These are phyloP conservation scores for Perccottus glenii DNA, from an alignment of 2,113 vertebrate genomes.

Conservation along the genomic window DNA sequence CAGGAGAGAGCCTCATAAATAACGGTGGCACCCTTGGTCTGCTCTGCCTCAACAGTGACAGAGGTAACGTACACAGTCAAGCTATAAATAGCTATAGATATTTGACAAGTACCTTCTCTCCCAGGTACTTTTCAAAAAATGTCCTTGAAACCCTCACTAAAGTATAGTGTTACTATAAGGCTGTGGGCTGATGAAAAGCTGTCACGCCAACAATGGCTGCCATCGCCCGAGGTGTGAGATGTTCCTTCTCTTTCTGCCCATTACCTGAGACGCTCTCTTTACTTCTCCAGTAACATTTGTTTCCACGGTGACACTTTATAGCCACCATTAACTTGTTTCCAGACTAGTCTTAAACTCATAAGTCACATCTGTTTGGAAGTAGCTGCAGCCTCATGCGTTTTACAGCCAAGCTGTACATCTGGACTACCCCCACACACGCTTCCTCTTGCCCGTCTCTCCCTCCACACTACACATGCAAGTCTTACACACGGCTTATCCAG, in stretches of 20 bases:
- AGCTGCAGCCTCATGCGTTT: slow-evolving; percentile 38
- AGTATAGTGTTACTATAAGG: slow-evolving; percentile 12
- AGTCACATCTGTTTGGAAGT: slow-evolving; percentile 68
- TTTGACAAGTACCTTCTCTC: slow-evolving; percentile 10
- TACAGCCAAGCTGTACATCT: slow-evolving; percentile 54
- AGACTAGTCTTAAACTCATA: slow-evolving; percentile 58
- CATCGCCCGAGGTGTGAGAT: slow-evolving; percentile 29
- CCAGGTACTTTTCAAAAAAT: slow-evolving; percentile 5
- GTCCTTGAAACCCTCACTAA: slow-evolving; percentile 11
- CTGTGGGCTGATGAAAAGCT: slow-evolving; percentile 13
- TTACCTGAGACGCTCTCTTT: slow-evolving; percentile 32
- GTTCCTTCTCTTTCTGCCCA: slow-evolving; percentile 30
- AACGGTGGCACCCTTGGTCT: slow-evolving; percentile 43
- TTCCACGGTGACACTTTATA: slow-evolving; percentile 61
- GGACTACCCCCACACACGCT: slow-evolving; percentile 31
- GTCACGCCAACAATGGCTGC: slow-evolving; percentile 18
- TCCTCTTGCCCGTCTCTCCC: slow-evolving; percentile 19
- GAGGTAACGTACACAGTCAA: slow-evolving; percentile 3
- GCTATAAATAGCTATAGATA: slow-evolving; percentile 1
- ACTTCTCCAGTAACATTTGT: slow-evolving; percentile 37
- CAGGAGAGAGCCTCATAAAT: slow-evolving; percentile 56
- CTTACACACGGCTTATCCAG: slow-evolving; percentile 32
- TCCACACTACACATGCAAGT: slow-evolving; percentile 2
- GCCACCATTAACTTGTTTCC: slow-evolving; percentile 62
- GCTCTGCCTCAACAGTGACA: slow-evolving; percentile 48